phyloP scores from a whole-genome alignment of 2,888 invertebrate species.

The Tromatobia lineatoria region DNA sequence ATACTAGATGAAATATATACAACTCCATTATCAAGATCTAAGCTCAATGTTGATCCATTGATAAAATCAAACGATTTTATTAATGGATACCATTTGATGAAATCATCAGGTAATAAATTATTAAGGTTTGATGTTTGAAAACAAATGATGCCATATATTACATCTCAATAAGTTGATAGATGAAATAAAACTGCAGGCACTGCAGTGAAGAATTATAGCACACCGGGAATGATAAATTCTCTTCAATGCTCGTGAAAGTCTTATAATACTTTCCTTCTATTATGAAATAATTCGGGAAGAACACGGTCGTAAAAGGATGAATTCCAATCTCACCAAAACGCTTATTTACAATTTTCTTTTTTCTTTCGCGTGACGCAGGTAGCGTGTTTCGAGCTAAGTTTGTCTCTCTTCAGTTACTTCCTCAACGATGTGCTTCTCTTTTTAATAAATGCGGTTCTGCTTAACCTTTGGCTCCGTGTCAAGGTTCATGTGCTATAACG shows the following conservation, averaged over 20 bases:
- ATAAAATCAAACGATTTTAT: no score
- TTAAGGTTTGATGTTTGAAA: no score
- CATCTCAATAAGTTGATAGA: no score
- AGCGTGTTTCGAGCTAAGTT: background rate
- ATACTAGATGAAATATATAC: no score
- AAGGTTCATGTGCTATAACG: constrained; percentile 66
- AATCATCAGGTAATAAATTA: no score
- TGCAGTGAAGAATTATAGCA: no score
- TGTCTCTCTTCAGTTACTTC: constrained; percentile 41
- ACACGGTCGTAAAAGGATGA: background rate
- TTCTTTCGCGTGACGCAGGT: constrained; percentile 11
- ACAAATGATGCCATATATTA: no score
- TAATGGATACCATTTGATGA: no score
- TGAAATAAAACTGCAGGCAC: no score
- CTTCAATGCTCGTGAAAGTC: background rate
- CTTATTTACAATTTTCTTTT: constrained; percentile 51
- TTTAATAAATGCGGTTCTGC: constrained; percentile 62
- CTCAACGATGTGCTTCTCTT: constrained; percentile 34
- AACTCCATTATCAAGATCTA: no score
- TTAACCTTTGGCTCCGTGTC: constrained; percentile 71
- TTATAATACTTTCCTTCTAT: background rate
- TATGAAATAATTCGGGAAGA: background rate
- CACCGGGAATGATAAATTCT: no score
- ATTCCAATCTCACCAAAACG: constrained; percentile 11
- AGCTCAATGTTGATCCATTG: no score